Evolutionary conservation across 2,888 invertebrate species (phyloP).

Genomic region (Argyra leucocephala): DNA sequence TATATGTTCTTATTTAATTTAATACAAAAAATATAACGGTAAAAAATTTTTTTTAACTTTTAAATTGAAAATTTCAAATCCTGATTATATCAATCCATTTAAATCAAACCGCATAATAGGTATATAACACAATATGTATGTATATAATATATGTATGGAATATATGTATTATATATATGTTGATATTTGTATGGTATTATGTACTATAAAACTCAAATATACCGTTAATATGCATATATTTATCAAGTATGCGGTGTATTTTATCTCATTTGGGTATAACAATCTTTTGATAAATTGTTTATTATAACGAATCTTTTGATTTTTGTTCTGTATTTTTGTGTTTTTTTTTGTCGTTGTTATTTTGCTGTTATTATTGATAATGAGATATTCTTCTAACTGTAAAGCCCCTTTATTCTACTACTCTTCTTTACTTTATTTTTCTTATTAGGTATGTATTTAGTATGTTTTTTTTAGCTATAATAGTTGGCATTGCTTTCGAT

Average conservation of each 20-base stretch:
- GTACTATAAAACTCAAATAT: background rate
- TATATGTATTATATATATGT: background rate
- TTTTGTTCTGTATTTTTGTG: no score
- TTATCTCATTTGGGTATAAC: background rate
- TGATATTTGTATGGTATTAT: background rate
- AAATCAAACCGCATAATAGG: background rate
- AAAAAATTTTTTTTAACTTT: no score
- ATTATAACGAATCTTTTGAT: background rate
- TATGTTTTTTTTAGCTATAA: background rate
- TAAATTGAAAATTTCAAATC: no score
- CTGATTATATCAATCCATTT: no score
- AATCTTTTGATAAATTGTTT: conserved; percentile 1
- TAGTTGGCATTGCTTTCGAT: background rate
- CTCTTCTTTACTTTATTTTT: background rate
- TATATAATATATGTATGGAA: background rate
- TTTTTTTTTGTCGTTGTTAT: no score
- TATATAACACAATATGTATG: background rate
- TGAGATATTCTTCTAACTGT: conserved; percentile 2
- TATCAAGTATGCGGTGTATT: background rate
- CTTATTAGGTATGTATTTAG: background rate
- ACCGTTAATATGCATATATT: no score
- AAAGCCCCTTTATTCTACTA: background rate
- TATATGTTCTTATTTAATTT: no score
- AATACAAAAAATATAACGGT: no score
- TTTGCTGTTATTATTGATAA: conserved; percentile 1